Conservation (phyloP, 2,113 vertebrate species). For the Vicugna pacos region DNA sequence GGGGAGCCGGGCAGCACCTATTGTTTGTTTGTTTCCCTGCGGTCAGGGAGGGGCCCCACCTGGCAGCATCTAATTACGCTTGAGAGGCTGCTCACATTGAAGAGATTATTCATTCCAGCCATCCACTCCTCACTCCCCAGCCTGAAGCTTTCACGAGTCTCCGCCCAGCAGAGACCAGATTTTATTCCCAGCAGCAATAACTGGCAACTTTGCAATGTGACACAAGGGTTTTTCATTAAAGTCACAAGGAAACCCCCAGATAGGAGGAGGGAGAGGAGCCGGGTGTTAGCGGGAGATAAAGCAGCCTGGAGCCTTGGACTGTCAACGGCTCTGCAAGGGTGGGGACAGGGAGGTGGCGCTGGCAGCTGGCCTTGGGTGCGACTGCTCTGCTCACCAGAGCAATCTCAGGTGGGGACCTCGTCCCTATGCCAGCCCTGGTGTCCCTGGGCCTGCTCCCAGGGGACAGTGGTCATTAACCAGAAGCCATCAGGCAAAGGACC, state of each 20-base stretch:
- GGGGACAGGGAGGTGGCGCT: neutral
- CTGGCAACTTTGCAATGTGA: slow-evolving; percentile 67
- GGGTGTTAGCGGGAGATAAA: slow-evolving; percentile 70
- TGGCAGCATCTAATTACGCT: slow-evolving; percentile 23
- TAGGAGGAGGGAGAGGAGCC: neutral
- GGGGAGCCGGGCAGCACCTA: neutral
- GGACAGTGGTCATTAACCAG: slow-evolving; percentile 27
- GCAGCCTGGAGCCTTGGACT: neutral
- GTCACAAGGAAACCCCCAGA: slow-evolving; percentile 37
- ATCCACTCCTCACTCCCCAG: neutral
- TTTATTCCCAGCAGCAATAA: slow-evolving; percentile 61
- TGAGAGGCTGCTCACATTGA: neutral
- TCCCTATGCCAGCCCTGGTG: neutral
- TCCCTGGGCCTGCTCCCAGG: slow-evolving; percentile 42
- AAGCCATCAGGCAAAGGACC: neutral
- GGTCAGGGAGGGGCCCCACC: slow-evolving; percentile 27
- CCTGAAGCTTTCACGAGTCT: neutral
- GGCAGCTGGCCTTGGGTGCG: slow-evolving; percentile 29
- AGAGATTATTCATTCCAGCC: neutral
- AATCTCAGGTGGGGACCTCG: slow-evolving; percentile 19
- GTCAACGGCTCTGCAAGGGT: neutral
- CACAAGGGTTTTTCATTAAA: slow-evolving; percentile 64
- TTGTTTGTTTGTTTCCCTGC: slow-evolving; percentile 51
- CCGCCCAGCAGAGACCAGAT: neutral
- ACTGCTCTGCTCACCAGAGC: neutral